Conservation (phyloP, 2,113 vertebrate species). For the Oceanites oceanicus region DNA sequence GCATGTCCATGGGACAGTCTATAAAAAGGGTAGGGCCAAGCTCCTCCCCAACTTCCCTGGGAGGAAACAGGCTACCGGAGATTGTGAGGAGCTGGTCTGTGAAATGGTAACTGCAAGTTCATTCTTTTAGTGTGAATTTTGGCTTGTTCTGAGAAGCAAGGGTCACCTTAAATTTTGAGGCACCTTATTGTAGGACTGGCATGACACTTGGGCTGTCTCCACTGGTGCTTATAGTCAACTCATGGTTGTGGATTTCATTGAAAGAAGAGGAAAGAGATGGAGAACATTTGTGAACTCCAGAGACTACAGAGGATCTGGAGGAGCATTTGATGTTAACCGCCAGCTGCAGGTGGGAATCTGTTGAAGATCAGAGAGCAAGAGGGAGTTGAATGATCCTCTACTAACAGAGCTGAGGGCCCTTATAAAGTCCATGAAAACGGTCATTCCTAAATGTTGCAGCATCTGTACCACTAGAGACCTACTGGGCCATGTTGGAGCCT, state of each 20-base stretch:
- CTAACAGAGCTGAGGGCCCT: background rate
- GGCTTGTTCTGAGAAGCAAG: background rate
- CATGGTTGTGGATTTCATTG: background rate
- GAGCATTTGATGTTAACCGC: background rate
- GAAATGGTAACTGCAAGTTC: background rate
- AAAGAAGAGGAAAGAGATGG: background rate
- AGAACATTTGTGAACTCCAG: background rate
- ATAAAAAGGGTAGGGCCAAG: background rate
- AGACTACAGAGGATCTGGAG: background rate
- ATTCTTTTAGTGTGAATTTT: background rate
- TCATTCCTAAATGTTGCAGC: background rate
- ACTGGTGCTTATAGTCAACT: background rate
- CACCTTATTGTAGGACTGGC: background rate
- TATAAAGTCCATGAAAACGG: background rate
- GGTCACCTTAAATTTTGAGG: background rate
- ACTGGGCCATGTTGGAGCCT: background rate
- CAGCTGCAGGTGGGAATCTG: background rate
- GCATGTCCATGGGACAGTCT: background rate
- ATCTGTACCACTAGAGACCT: background rate
- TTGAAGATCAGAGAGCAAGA: background rate
- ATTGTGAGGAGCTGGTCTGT: background rate
- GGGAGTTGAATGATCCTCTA: background rate
- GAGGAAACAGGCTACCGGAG: background rate
- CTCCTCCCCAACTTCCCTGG: background rate
- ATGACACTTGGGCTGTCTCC: background rate